phyloP scores from a whole-genome alignment of 2,888 invertebrate species.

The Dermolepida albohirtum region DNA sequence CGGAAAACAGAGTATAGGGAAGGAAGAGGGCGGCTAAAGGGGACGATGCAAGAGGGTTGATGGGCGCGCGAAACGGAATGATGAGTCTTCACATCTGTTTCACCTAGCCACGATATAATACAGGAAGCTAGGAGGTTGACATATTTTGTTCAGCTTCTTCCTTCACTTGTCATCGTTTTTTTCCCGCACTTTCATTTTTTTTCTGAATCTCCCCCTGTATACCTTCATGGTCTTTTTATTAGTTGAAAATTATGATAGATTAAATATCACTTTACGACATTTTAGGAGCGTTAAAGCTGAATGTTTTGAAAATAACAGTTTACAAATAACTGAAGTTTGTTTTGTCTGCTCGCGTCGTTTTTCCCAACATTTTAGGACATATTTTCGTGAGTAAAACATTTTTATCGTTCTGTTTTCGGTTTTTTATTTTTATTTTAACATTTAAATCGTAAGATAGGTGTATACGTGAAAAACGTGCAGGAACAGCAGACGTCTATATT shows the following conservation, averaged over 20 bases:
- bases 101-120: slow-evolving; percentile 45
- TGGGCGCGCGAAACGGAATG: not conserved
- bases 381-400: slow-evolving; percentile 31
- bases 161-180: no score
- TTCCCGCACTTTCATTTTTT: no score
- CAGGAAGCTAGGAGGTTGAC: slow-evolving; percentile 48
- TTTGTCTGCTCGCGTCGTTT: slow-evolving; percentile 29
- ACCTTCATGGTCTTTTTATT: slow-evolving; percentile 17
- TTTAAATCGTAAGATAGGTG: slow-evolving; percentile 23
- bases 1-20: not conserved
- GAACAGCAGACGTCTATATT: not conserved
- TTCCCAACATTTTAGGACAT: slow-evolving; percentile 10
- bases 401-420: slow-evolving; percentile 27
- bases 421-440: slow-evolving; percentile 22
- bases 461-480: slow-evolving; percentile 13
- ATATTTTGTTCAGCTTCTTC: slow-evolving; percentile 37
- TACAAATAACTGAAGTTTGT: slow-evolving; percentile 31
- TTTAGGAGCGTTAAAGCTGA: slow-evolving; percentile 16
- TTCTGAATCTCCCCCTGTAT: not conserved
- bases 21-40: not conserved
- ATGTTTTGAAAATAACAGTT: slow-evolving; percentile 35
- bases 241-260: slow-evolving; percentile 43
- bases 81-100: slow-evolving; percentile 45
- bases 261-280: slow-evolving; percentile 44
- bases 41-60: not conserved